Evolutionary conservation across 1,140 invertebrate genomes (phyloP).

Genomic region (Gryon sp.): DNA sequence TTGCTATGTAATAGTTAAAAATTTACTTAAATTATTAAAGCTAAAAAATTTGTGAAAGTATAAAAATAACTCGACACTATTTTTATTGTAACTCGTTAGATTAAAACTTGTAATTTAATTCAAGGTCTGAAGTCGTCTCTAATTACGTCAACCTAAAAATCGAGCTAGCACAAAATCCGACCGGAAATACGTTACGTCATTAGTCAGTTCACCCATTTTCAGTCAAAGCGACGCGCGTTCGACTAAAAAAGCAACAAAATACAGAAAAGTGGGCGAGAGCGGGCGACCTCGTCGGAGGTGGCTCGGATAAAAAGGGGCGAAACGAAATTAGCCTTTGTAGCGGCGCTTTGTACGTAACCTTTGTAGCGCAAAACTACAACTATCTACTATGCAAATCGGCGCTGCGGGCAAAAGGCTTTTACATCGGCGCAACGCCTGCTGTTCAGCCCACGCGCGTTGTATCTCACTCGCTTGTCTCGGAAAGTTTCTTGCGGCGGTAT

Average conservation of each 20-base stretch:
- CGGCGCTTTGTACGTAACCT: conserved; percentile 60
- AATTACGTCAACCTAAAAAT: conserved; percentile 34
- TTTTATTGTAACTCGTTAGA: too few relatives aligned
- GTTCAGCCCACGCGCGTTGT: conserved; percentile 43
- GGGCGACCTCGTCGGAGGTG: conserved; percentile 5
- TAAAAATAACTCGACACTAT: too few relatives aligned
- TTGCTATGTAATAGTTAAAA: too few relatives aligned
- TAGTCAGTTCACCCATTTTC: conserved; percentile 22
- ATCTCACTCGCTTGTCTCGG: conserved; percentile 43
- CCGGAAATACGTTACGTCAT: conserved; percentile 38
- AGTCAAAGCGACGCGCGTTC: conserved; percentile 17
- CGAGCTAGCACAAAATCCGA: conserved; percentile 3
- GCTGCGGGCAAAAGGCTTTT: conserved; percentile 62
- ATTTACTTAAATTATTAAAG: too few relatives aligned
- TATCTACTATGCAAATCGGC: conserved; percentile 64
- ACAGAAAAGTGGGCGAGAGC: conserved; percentile 4
- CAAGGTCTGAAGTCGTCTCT: conserved; percentile 11
- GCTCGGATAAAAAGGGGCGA: conserved; percentile 49
- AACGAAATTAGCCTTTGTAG: conserved; percentile 62
- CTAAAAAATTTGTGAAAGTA: too few relatives aligned
- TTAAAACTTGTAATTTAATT: neutral
- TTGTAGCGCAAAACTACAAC: conserved; percentile 63
- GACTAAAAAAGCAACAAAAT: conserved; percentile 14
- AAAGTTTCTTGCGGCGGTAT: conserved; percentile 53
- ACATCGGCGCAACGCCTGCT: conserved; percentile 53